phyloP scores from a whole-genome alignment of 2,888 invertebrate species.

The Limnephilus auricula region DNA sequence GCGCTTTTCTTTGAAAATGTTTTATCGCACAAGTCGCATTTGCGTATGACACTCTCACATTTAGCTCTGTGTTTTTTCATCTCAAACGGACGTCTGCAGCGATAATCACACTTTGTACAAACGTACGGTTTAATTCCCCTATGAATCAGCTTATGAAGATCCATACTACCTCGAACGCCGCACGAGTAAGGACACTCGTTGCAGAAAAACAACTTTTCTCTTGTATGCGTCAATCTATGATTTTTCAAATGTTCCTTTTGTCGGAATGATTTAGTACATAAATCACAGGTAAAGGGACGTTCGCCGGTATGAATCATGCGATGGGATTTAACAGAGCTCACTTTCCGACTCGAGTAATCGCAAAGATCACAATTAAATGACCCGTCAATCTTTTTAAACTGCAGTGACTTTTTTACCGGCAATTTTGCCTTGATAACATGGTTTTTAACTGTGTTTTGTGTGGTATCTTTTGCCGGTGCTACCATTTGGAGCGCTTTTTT shows the following conservation, averaged over 20 bases:
- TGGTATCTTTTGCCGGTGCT: not conserved
- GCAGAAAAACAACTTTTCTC: slow-evolving; percentile 42
- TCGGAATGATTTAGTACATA: slow-evolving; percentile 29
- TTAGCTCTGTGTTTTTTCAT: slow-evolving; percentile 33
- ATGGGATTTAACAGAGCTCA: slow-evolving; percentile 39
- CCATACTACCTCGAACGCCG: slow-evolving; percentile 32
- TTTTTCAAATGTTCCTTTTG: slow-evolving; percentile 47
- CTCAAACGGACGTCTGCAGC: slow-evolving; percentile 37
- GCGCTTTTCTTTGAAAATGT: slow-evolving; percentile 21
- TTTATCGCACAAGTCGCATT: slow-evolving; percentile 33
- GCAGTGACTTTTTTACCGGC: slow-evolving; percentile 7
- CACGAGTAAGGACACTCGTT: slow-evolving; percentile 36
- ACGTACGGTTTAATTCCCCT: slow-evolving; percentile 38
- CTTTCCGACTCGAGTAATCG: slow-evolving; percentile 29
- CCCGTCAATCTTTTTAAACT: slow-evolving; percentile 32
- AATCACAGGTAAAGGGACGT: slow-evolving; percentile 30
- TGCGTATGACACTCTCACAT: not conserved
- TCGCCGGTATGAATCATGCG: slow-evolving; percentile 39
- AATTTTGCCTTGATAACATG: not conserved
- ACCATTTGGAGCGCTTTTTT: not conserved
- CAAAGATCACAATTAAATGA: slow-evolving; percentile 40
- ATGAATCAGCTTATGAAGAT: slow-evolving; percentile 32
- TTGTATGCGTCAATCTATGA: slow-evolving; percentile 20
- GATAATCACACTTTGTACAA: slow-evolving; percentile 34
- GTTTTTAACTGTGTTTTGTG: not conserved